Percentiles rank a stretch among this genome's conserved stretches.
Evolutionary conservation across 2,888 invertebrate genomes (phyloP).

Genomic region (Melipona beecheii): DNA sequence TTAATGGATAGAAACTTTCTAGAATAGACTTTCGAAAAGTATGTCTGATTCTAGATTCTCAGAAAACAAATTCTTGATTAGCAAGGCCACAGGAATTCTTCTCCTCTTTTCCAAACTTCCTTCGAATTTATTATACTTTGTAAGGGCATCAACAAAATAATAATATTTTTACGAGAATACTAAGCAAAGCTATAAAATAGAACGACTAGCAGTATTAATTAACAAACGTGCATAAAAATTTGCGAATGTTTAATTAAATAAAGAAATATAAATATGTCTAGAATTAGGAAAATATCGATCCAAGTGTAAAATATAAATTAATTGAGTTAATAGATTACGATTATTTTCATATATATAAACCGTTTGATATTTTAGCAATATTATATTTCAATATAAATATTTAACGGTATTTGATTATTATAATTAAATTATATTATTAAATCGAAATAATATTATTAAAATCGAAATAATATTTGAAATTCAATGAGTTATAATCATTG

Average conservation of each 20-base stretch:
- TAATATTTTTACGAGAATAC: background rate
- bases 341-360: too few relatives aligned
- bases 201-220: too few relatives aligned
- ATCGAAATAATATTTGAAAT: too few relatives aligned
- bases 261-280: too few relatives aligned
- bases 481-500: background rate
- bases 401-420: background rate
- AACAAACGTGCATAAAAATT: too few relatives aligned
- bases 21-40: slow-evolving; percentile 34
- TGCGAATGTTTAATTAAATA: too few relatives aligned
- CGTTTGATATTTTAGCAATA: background rate
- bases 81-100: background rate
- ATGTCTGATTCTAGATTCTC: background rate
- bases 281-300: too few relatives aligned
- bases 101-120: background rate
- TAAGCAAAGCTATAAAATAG: too few relatives aligned
- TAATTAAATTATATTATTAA: too few relatives aligned
- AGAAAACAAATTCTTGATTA: slow-evolving; percentile 3
- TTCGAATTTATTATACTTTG: background rate
- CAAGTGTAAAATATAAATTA: too few relatives aligned
- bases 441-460: too few relatives aligned
- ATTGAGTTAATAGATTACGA: too few relatives aligned
- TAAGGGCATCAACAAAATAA: background rate
- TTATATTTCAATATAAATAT: background rate
- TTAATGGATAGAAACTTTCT: slow-evolving; percentile 34